Evolutionary conservation across 2,888 invertebrate genomes (phyloP), one percentile per base, ranked within the genome.

Genomic region (Scrobipalpa costella): DNA sequence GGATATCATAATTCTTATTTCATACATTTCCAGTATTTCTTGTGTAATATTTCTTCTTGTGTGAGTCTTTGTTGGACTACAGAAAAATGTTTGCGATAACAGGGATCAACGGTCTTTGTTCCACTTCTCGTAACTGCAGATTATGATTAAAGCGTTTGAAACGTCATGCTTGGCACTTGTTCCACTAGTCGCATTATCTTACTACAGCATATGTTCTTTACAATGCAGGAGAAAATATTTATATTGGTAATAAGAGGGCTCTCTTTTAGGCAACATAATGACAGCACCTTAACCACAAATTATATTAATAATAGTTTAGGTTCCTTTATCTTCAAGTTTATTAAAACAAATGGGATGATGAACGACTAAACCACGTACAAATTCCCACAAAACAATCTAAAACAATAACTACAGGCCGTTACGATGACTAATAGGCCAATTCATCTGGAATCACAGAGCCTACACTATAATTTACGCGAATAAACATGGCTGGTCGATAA

Each of bases 401-500:
- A 44, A 44, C 44, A 44, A 44, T 44, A 44, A 44, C 44, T 3
- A 44, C 13, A 17, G 49, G 17, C 21, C 49, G 21, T 52, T 52
- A 52, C 9, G 13, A 21, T 52, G 50, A 52, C 11, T 52, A 27
- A 52, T 52, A 52, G 27, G 6, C 21, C 50, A 52, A 52, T 52
- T 27, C 11, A 52, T 52, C 13, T 13, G 27, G 21, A 52, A 52
- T 52, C 50, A 52, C 9, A 52, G 11, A 52, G 21, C 50, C 13
- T 13, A 52, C 44, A 44, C 44, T 52, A 6, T 52, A 21, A 52
- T 52, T 52, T 52, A 13, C 11, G 21, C 21, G 21, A 6, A 6
- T 52, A 52, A 52, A 52, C 50, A 52, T 15, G 62, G 55, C 27
- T 9, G 65, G 52, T 66, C 58, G 63, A 63, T 66, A 66, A 57